Evolutionary conservation across 2,888 invertebrate species (phyloP), one percentile per base, ranked within the genome.

Genomic region (Megalurothrips usitatus): DNA sequence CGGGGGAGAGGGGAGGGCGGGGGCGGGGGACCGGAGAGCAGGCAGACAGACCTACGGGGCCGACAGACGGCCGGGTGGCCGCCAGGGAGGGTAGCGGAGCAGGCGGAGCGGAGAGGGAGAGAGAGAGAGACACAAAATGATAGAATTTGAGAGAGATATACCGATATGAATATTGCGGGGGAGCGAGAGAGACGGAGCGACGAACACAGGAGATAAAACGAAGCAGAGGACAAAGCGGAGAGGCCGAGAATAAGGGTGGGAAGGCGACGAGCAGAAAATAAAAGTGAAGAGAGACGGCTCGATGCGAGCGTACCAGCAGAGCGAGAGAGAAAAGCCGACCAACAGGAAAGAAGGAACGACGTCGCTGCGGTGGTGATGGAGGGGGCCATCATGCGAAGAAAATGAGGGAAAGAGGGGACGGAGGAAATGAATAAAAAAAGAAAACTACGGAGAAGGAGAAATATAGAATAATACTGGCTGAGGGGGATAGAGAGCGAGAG

Each of bases 401-500:
- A 75, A 75, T 75, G 68, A 75, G 68, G 68, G 68, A 75, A 75
- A 75, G 68, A 75, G 68, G 68, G 68, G 68, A 75, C 68, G 68
- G 68, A 75, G 68, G 68, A 75, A 75, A 75, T 75, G 68, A 75
- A 75, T 75, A 75, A 75, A 75, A 75, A 75, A 75, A 75, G 68
- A 75, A 26, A 75, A 75, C 68, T 26, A 26, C 68, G 26, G 68
- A 26, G 68, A 75, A 75, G 68, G 68, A 75, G 68, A 75, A 75
- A 75, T 75, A 75, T 75, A 75, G 68, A 75, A 75, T 26, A 75
- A 75, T 75, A 75, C 68, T 10, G 68, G 68, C 26, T 26, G 68
- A 75, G 68, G 23, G 26, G 23, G 26, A 75, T 12, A 23, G 68
- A 68, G n/a, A 23, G 68, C n/a, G 26, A 75, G 68, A 26, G 26